A percentile compares a stretch with the other conserved stretches of the same genome.
Conservation (phyloP, 35 echinoderm and acorn worm species). For the Patiria miniata region DNA sequence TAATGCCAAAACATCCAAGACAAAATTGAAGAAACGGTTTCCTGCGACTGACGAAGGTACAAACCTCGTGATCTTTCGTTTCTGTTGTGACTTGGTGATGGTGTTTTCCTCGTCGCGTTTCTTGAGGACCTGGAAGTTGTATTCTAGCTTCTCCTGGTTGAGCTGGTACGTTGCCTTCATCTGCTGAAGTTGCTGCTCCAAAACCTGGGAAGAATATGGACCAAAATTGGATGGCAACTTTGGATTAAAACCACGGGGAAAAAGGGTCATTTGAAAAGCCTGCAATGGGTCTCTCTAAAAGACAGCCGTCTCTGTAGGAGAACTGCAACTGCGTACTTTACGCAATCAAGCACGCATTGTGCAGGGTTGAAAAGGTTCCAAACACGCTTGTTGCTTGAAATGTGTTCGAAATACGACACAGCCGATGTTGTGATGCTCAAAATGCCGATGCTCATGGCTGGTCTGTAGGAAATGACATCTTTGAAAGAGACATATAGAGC, state of each 20-base stretch:
- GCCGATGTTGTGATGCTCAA: no score
- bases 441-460: no score
- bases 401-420: no score
- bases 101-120: slow-evolving; percentile 97
- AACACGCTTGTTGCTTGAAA: no score
- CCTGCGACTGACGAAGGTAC: background rate
- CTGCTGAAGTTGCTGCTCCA: slow-evolving; percentile 97
- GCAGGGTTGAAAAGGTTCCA: no score
- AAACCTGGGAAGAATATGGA: slow-evolving; percentile 49
- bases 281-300: no score
- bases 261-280: no score
- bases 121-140: slow-evolving; percentile 99
- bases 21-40: slow-evolving; percentile 14
- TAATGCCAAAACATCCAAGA: background rate
- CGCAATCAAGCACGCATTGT: no score
- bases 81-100: slow-evolving; percentile 98
- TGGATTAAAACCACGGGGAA: background rate
- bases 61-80: slow-evolving; percentile 93
- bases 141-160: slow-evolving; percentile 98
- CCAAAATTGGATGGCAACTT: background rate
- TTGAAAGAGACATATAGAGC: no score
- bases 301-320: no score
- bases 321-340: no score
- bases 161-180: slow-evolving; percentile 98
- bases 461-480: no score